Evolutionary conservation across 2,888 invertebrate species (phyloP).

Genomic region (Cecidostiba fungosa): DNA sequence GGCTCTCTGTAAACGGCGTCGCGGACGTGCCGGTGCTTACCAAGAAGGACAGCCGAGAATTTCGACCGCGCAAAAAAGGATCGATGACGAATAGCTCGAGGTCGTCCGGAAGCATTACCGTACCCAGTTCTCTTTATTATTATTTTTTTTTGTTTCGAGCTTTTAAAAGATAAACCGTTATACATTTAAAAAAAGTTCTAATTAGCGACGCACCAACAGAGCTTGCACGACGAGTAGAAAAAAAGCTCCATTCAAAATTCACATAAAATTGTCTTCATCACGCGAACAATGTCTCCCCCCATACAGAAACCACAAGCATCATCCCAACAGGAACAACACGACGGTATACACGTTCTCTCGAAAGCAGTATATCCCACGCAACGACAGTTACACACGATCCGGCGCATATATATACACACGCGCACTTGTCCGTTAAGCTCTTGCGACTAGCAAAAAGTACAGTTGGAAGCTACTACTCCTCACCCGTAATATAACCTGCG

Average conservation of each 20-base stretch:
- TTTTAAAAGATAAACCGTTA: neutral
- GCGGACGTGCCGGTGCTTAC: neutral
- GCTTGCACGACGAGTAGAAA: neutral
- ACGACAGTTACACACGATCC: neutral
- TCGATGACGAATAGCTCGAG: conserved; percentile 19
- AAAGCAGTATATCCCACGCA: neutral
- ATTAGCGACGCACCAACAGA: too few species aligned
- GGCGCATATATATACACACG: neutral
- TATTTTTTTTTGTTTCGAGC: neutral
- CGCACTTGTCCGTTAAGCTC: conserved; percentile 5
- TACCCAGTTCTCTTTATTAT: neutral
- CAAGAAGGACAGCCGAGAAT: neutral
- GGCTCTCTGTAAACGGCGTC: conserved; percentile 2
- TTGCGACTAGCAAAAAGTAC: neutral
- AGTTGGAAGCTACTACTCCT: neutral
- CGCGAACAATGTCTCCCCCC: neutral
- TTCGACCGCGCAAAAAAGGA: neutral
- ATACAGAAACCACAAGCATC: neutral
- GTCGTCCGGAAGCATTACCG: neutral
- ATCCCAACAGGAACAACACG: neutral
- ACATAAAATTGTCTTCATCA: neutral
- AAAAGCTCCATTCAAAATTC: neutral
- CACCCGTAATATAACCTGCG: neutral
- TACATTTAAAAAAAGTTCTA: too few species aligned
- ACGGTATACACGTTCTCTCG: neutral